Percentiles rank a stretch among this genome's conserved stretches.
These are phyloP conservation scores for Deilephila elpenor DNA, from an alignment of 2,888 invertebrate genomes.

Conservation along the genomic window DNA sequence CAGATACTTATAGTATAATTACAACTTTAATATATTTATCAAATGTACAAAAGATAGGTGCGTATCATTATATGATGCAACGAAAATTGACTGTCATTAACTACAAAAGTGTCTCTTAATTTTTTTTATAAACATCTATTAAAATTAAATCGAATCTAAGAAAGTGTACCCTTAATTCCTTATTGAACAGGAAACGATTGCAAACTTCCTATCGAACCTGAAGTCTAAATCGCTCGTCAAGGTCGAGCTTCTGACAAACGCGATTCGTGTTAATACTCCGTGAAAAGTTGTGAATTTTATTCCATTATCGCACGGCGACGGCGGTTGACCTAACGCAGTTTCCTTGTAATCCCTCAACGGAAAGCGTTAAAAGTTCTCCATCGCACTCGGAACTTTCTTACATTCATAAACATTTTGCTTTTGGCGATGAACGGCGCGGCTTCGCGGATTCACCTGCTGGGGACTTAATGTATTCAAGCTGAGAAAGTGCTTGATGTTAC, in stretches of 20 bases:
- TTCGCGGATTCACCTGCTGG: conserved; percentile 54
- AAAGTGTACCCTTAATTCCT: not conserved
- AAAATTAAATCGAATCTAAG: no score
- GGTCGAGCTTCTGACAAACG: conserved; percentile 26
- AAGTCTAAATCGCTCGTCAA: not conserved
- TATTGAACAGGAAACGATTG: conserved; percentile 24
- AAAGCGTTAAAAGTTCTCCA: conserved; percentile 69
- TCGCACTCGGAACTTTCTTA: conserved; percentile 67
- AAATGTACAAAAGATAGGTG: no score
- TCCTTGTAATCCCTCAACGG: conserved; percentile 73
- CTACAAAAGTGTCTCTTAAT: no score
- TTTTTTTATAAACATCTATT: no score
- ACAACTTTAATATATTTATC: no score
- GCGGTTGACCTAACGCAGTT: conserved; percentile 76
- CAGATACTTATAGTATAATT: not conserved
- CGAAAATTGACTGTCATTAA: no score
- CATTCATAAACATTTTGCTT: conserved; percentile 81
- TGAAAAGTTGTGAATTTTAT: conserved; percentile 69
- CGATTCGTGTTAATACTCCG: conserved; percentile 55
- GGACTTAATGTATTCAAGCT: conserved; percentile 44
- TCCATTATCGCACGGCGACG: conserved; percentile 64
- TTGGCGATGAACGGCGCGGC: conserved; percentile 54
- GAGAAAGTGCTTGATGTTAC: not conserved
- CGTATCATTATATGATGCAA: no score
- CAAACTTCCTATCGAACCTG: no score